Evolutionary conservation across 2,797 vertebrate genomes (phyloP).

Genomic region (Acipenser ruthenus): DNA sequence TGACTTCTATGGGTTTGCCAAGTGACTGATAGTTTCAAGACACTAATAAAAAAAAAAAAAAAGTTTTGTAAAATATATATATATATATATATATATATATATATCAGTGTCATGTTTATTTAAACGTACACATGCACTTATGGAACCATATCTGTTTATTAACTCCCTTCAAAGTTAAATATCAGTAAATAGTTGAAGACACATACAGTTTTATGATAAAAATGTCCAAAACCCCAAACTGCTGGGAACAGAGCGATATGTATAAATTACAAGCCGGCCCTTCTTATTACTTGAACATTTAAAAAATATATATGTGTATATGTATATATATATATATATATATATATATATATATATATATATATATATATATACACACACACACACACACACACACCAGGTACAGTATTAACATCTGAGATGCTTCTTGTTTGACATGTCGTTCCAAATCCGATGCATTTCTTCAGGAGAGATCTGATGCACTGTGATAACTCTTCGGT

Average conservation of each 20-base stretch:
- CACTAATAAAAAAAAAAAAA: background rate
- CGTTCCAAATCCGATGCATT: constrained; percentile 97
- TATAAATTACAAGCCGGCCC: too few species aligned
- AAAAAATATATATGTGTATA: too few species aligned
- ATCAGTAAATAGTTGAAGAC: too few species aligned
- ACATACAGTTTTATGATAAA: too few species aligned
- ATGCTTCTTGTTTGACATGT: constrained; percentile 98
- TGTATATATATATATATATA: too few species aligned
- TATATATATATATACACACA: too few species aligned
- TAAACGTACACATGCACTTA: constrained; percentile 12
- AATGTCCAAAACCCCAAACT: too few species aligned
- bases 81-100: too few species aligned
- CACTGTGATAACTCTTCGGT: constrained; percentile 88
- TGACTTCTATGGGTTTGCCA: background rate
- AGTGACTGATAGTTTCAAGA: constrained; percentile 4
- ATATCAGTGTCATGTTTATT: constrained; percentile 9
- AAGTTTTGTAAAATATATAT: background rate
- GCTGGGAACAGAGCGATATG: too few species aligned
- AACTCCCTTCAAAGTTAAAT: background rate
- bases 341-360: too few species aligned
- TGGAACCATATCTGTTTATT: background rate
- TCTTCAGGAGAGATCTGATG: constrained; percentile 96
- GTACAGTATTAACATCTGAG: constrained; percentile 74
- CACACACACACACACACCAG: too few species aligned
- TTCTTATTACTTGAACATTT: too few species aligned